A percentile compares a stretch with the other conserved stretches of the same genome.
Evolutionary conservation across 2,113 vertebrate genomes (phyloP).

Genomic region (Hiodon tergisus): DNA sequence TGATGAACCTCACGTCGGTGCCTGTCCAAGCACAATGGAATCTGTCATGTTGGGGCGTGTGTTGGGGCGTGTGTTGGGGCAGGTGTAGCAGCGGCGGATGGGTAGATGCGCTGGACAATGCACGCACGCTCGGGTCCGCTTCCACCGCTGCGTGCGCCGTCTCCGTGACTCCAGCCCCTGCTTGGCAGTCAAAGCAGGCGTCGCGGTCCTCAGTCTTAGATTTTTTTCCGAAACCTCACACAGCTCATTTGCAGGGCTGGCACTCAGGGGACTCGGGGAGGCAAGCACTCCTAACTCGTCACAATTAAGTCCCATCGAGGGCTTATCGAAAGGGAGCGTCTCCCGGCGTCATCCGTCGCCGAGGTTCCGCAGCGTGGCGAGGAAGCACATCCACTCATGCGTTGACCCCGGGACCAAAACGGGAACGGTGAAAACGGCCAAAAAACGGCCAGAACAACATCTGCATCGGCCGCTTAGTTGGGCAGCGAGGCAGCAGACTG

Average conservation of each 20-base stretch:
- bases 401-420: no score
- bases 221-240: constrained; percentile 7
- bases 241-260: constrained; percentile 15
- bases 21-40: neutral
- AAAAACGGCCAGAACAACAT: no score
- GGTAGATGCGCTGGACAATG: no score
- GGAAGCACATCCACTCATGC: neutral
- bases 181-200: neutral
- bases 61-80: neutral
- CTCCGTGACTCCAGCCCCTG: neutral
- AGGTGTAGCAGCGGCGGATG: no score
- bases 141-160: neutral
- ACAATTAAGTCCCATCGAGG: constrained; percentile 17
- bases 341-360: neutral
- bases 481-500: no score
- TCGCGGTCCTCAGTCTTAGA: neutral
- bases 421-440: no score
- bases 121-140: neutral
- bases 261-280: neutral
- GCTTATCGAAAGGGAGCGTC: neutral
- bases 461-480: no score
- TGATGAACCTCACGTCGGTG: neutral
- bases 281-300: neutral
- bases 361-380: neutral
- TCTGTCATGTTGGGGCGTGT: neutral